phyloP scores from a whole-genome alignment of 2,113 vertebrate genomes.

The Ophiodon elongatus region DNA sequence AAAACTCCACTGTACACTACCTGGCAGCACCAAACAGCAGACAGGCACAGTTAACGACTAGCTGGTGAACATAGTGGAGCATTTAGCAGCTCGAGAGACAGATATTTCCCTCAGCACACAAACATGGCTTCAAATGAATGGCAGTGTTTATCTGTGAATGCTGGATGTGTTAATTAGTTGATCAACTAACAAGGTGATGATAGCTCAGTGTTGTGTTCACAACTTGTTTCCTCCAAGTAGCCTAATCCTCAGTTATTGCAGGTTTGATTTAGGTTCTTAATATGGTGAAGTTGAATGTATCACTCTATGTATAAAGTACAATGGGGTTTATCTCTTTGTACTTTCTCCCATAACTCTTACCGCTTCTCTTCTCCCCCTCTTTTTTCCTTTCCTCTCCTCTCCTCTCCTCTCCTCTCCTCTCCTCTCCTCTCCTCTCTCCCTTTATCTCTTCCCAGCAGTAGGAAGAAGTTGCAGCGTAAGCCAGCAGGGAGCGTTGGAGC shows the following conservation, averaged over 20 bases:
- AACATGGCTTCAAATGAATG: no score
- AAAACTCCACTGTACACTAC: background rate
- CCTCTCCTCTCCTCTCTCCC: background rate
- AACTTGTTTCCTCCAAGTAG: no score
- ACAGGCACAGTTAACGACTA: no score
- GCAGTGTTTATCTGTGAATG: no score
- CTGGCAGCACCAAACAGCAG: background rate
- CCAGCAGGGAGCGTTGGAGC: conserved; percentile 55
- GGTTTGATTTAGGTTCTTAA: background rate
- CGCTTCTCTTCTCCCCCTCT: background rate
- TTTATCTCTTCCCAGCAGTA: conserved; percentile 56
- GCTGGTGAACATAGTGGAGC: background rate
- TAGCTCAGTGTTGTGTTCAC: no score
- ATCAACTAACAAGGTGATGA: no score
- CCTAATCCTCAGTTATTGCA: background rate
- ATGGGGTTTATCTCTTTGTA: background rate
- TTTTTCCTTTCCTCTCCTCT: background rate
- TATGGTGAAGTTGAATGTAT: background rate
- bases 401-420: background rate
- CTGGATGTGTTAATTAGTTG: no score
- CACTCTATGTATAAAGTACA: background rate
- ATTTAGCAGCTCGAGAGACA: background rate
- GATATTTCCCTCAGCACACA: no score
- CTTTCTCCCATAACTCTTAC: background rate
- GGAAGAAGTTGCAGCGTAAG: conserved; percentile 94